Evolutionary conservation across 2,797 vertebrate genomes (phyloP), one percentile per base, ranked within the genome.

Genomic region (Potorous gilbertii): DNA sequence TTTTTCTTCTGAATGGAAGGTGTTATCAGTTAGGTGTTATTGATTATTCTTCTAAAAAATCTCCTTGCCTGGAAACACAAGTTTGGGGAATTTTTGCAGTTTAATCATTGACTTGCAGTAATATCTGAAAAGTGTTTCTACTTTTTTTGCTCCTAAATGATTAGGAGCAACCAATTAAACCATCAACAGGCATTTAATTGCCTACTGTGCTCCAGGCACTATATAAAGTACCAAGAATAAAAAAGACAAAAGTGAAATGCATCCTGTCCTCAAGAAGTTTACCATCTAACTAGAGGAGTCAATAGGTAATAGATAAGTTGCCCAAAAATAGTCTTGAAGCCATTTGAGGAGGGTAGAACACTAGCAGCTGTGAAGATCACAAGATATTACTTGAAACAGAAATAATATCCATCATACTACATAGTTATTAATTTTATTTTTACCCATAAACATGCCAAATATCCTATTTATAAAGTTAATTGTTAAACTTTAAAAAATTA

Each of bases 401-500:
- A 90, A 66, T 14, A 34, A 10, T 46, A 29, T 46, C 87, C 55
- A 55, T 54, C 55, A 40, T 54, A 28, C 29, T 91, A 92, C 40
- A 5, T 34, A 59, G 34, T 5, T 5, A 57, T 52, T 55, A 28
- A 28, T 90, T 57, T 93, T 89, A 55, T 56, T 29, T 90, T 24
- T 18, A 12, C 40, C 21, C 21, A 87, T 50, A 87, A 50, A 74
- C 5, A 56, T 91, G 95, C 34, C 2, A 87, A 90, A 92, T 29
- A 90, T 4, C 92, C 21, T 92, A 90, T 91, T 90, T 66, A 40
- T 27, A 94, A 92, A 90, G n/a, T 55, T 90, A 62, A 94, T 94
- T 96, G 90, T 62, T 56, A 95, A 92, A 62, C 3, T n/a, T 18
- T 54, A 46, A 94, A 81, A 54, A 95, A 92, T 92, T 56, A 27